Conservation (phyloP, 2,888 invertebrate species). For the Pheosia gnoma region DNA sequence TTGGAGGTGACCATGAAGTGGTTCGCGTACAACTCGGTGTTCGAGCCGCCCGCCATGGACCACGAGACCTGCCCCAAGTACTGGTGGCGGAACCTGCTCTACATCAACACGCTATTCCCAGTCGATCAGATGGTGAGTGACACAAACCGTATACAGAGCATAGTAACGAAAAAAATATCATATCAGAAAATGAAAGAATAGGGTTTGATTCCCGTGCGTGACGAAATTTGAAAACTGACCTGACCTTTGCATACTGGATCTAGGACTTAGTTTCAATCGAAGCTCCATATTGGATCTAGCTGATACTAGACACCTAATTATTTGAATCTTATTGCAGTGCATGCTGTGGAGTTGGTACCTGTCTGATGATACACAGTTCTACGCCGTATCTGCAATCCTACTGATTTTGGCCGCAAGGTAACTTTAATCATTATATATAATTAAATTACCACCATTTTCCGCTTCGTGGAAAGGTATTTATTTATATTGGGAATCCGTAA, state of each 20-base stretch:
- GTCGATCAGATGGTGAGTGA: conserved; percentile 91
- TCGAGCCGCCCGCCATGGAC: conserved; percentile 92
- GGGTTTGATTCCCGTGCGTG: too few species aligned
- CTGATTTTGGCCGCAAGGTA: conserved; percentile 90
- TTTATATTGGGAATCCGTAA: too few species aligned
- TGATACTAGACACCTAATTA: not conserved
- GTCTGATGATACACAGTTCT: conserved; percentile 94
- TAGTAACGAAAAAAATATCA: too few species aligned
- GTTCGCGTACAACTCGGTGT: conserved; percentile 91
- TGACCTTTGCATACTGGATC: too few species aligned
- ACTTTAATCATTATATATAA: not conserved
- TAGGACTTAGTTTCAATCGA: too few species aligned
- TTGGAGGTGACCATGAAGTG: conserved; percentile 95
- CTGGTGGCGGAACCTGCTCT: conserved; percentile 95
- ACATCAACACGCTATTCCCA: conserved; percentile 93
- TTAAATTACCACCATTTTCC: not conserved
- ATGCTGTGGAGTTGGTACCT: conserved; percentile 97
- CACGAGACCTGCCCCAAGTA: conserved; percentile 92
- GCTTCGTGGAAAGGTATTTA: too few species aligned
- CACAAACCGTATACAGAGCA: not conserved
- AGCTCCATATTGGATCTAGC: too few species aligned
- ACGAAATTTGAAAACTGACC: too few species aligned
- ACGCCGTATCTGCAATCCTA: conserved; percentile 91
- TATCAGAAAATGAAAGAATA: too few species aligned
- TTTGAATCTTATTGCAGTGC: conserved; percentile 83